Percentiles rank a stretch among this genome's conserved stretches.
phyloP scores from a whole-genome alignment of 2,797 vertebrate species.

The Poeciliopsis presidionis region DNA sequence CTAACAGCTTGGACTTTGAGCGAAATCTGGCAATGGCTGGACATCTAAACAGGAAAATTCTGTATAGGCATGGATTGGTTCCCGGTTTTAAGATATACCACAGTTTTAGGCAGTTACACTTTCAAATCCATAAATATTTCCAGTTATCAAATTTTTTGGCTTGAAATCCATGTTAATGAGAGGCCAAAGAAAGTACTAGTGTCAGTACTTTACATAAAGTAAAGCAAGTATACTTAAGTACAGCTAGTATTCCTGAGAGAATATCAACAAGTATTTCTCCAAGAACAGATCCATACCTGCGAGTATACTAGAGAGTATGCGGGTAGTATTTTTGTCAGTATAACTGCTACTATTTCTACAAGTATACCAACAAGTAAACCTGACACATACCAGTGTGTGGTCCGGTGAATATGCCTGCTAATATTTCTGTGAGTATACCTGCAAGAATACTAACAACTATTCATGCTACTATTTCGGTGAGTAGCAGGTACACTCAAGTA shows the following conservation, averaged over 20 bases:
- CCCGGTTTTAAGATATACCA: not conserved
- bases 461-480: too few species aligned
- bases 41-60: constrained; percentile 34
- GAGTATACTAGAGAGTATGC: too few species aligned
- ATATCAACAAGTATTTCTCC: too few species aligned
- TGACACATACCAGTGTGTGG: too few species aligned
- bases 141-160: not conserved
- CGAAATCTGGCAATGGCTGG: constrained; percentile 43
- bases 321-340: too few species aligned
- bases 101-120: not conserved
- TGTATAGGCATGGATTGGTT: not conserved
- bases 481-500: too few species aligned
- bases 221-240: not conserved
- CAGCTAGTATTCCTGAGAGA: not conserved
- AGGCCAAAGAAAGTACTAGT: not conserved
- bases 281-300: not conserved
- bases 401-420: not conserved
- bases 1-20: constrained; percentile 49
- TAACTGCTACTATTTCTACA: too few species aligned
- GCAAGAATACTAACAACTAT: not conserved
- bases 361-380: too few species aligned
- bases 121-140: not conserved
- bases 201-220: not conserved
- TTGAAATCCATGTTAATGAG: not conserved
- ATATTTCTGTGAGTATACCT: not conserved